Evolutionary conservation across 2,113 vertebrate species (phyloP).

Genomic region (Tilapia sparmanii): DNA sequence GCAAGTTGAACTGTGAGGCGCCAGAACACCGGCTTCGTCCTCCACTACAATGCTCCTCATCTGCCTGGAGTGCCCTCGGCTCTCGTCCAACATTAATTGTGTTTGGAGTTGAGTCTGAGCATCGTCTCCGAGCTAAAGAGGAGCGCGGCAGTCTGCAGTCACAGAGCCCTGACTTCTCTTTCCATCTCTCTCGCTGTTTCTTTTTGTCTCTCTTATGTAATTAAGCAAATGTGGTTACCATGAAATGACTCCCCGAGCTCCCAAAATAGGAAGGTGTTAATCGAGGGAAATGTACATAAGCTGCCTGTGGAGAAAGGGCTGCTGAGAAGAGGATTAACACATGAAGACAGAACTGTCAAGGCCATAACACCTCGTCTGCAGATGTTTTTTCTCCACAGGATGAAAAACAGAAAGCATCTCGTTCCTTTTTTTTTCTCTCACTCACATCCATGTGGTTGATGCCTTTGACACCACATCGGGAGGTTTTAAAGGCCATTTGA

Average conservation of each 20-base stretch:
- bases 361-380: not conserved
- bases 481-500: not conserved
- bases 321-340: conserved; percentile 19
- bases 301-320: conserved; percentile 17
- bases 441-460: not conserved
- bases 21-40: not conserved
- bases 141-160: conserved; percentile 13
- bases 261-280: conserved; percentile 49
- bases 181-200: not conserved
- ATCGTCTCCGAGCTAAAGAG: conserved; percentile 5
- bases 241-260: conserved; percentile 42
- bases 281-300: conserved; percentile 24
- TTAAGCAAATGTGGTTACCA: conserved; percentile 55
- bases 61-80: conserved; percentile 14
- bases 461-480: not conserved
- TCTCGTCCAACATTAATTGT: conserved; percentile 29
- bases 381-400: not conserved
- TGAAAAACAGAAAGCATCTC: not conserved
- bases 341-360: not conserved
- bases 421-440: not conserved
- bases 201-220: conserved; percentile 51
- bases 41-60: not conserved
- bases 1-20: not conserved
- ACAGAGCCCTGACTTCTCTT: not conserved
- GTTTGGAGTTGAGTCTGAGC: conserved; percentile 23